Base-by-base conservation (phyloP, 2,888 invertebrate species). In the Busseola fusca region DNA sequence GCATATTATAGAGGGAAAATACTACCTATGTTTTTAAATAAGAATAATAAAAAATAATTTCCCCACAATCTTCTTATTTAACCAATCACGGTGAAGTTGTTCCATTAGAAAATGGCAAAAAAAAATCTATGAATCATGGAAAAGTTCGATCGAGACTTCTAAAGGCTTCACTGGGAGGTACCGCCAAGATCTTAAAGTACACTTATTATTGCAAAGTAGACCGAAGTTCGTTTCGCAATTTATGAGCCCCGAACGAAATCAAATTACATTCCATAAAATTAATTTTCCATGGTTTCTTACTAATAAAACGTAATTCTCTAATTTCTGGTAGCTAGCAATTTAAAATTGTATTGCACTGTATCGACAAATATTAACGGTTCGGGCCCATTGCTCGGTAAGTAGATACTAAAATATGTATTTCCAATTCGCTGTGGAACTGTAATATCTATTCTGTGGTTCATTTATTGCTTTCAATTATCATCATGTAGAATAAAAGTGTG, bases 401-500 rank as follows among this genome's bases (percentile, higher is more conserved):
- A 76, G 64, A 57, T 84, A 71, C 71, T 83, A 72, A 84, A 84
- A 84, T 82, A 82, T 80, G 76, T 76, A 78, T 82, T 82, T 76
- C 67, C 76, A 82, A 83, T 84, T 76, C 58, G 64, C 63, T 48
- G 69, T 72, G 63, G 74, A 62, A 63, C 69, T 68, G 72, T 65
- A 57, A 58, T 73, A 60, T 72, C 58, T 73, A 78, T 74, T 78
- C 66, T 42, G 66, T 62, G 70, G 68, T 69, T 68, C 52, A 83
- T 72, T 72, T 76, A 83, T 69, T 50, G 50, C 37, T 66, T 59
- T 70, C 56, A 64, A 64, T 67, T 79, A 71, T 63, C 50, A 48
- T 54, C 56, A 9, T 50, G 30, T 59, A 14, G n/a, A 64, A 45
- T 64, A 62, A 65, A 73, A 65, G n/a, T 74, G 45, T 37, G 45